Evolutionary conservation across 2,113 vertebrate genomes (phyloP).

Genomic region (Callipepla squamata): DNA sequence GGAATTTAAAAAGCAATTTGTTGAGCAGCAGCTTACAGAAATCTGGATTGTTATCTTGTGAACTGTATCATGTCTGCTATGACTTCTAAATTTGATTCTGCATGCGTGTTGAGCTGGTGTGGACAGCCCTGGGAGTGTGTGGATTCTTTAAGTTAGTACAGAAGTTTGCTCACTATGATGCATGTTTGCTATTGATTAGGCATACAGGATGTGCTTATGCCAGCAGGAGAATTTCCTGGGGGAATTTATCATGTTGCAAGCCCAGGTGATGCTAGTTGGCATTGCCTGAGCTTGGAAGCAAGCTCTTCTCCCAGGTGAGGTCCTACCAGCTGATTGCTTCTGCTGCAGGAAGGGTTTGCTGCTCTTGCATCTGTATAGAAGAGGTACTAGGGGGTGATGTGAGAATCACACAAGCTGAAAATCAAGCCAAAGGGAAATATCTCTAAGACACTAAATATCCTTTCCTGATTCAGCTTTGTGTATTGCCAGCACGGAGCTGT

Average conservation of each 20-base stretch:
- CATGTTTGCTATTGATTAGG: accelerated
- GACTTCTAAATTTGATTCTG: neutral
- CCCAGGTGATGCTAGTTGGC: neutral
- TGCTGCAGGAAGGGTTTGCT: neutral
- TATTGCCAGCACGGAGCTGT: accelerated
- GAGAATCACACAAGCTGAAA: neutral
- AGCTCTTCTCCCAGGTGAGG: neutral
- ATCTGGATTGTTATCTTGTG: neutral
- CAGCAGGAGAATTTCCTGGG: neutral
- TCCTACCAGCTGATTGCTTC: neutral
- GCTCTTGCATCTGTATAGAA: neutral
- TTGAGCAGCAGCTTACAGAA: neutral
- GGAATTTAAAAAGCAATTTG: neutral
- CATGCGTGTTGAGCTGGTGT: neutral
- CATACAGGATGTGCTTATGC: accelerated
- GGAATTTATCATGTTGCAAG: neutral
- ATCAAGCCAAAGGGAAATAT: neutral
- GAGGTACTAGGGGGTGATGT: neutral
- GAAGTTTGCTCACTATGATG: neutral
- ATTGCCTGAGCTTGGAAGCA: neutral
- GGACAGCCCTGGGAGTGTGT: accelerated
- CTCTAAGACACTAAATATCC: neutral
- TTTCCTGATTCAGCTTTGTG: neutral
- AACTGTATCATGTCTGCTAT: neutral
- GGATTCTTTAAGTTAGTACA: neutral